Base-by-base conservation (phyloP, 2,113 vertebrate genomes). In the Ciconia maguari region DNA sequence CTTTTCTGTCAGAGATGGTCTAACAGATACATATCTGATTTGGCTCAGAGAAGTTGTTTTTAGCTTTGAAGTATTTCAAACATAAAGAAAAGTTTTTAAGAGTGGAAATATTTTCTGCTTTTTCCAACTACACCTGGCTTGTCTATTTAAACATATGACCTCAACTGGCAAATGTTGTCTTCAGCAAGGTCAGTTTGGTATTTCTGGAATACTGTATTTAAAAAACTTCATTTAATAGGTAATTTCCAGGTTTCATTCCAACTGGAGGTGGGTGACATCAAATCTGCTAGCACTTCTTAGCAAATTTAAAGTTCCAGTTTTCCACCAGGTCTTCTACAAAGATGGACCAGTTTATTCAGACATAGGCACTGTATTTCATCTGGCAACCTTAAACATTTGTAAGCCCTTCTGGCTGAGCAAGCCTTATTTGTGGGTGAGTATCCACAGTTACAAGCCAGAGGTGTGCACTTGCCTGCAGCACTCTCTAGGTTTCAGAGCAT, bases 11-110 rank as follows among this genome's bases (percentile, higher is more conserved):
- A 82, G 72, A 93, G 32, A 68, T 76, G 36, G 36, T 60, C 80
- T 96, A 68, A 78, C 20, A 87, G 85, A 68, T 83, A 34, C 42
- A 30, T 83, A 94, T 66, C 68, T 94, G 69, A 94, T 94, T 84
- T 84, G 74, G 48, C 70, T 94, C 48, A 87, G 29, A 51, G 6
- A 86, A 92, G 27, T 64, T 34, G 16, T 18, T 76, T 62, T 76
- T 46, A 90, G 44, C 70, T 85, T 87, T 95, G 55, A 93, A 96
- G 42, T 91, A 34, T 82, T 94, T 96, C 13, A 89, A 92, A 87
- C 22, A 75, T 75, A 42, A 62, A 92, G 58, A 68, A 79, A 87
- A 77, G 13, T 18, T 87, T 83, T 71, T 87, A 74, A 84, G 44
- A 60, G 32, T 46, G 24, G 64, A 92, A 91, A 78, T 81, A 18